Conservation (phyloP, 2,113 vertebrate species). For the Grammomys dolichurus region DNA sequence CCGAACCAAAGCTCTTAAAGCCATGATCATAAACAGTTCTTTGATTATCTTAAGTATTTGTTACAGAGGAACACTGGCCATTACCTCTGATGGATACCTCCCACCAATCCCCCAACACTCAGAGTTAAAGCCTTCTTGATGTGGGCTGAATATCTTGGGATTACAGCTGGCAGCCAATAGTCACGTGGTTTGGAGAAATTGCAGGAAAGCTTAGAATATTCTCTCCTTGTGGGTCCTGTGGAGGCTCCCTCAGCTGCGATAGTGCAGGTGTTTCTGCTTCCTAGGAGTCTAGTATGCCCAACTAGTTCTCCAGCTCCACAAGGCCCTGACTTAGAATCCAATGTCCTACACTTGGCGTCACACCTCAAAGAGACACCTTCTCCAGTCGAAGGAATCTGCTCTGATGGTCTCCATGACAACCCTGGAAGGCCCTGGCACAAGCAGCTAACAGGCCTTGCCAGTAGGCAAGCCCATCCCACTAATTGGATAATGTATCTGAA, state of each 20-base stretch:
- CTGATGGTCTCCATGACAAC: background rate
- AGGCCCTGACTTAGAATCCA: background rate
- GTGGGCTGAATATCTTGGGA: background rate
- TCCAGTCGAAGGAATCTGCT: background rate
- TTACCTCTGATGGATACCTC: background rate
- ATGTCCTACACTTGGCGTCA: background rate
- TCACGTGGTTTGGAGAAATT: background rate
- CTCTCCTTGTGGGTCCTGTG: accelerated
- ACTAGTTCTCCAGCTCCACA: accelerated
- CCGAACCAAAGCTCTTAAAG: background rate
- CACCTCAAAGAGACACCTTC: background rate
- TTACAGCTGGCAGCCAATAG: accelerated
- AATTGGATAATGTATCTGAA: background rate
- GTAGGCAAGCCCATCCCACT: background rate
- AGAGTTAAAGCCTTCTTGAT: background rate
- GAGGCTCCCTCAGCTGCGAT: accelerated
- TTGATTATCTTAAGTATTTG: background rate
- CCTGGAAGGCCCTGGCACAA: background rate
- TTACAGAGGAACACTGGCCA: background rate
- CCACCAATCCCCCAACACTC: background rate
- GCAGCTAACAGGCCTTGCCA: background rate
- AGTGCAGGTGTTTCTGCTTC: background rate
- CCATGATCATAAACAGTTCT: background rate
- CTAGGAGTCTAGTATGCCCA: no score
- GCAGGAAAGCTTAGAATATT: background rate